Conservation (phyloP, 2,797 vertebrate species). For the Selene dorsalis region DNA sequence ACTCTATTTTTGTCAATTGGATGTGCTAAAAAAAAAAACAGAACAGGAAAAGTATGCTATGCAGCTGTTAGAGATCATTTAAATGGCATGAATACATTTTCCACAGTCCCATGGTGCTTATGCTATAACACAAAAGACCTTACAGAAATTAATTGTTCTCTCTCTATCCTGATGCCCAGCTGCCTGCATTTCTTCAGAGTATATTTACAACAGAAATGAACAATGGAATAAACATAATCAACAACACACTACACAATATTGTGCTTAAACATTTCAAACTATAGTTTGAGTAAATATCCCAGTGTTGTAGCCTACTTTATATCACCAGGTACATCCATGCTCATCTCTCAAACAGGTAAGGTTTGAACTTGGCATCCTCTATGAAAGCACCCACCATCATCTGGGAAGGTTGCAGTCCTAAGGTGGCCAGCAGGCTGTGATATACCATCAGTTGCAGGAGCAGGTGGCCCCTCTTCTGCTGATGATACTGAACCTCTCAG, state of each 20-base stretch:
- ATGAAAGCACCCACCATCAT: not conserved
- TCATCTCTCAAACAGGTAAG: not conserved
- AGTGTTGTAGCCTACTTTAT: not conserved
- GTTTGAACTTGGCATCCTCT: not conserved
- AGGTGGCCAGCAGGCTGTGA: too few relatives aligned
- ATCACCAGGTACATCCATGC: not conserved
- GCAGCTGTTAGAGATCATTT: slow-evolving; percentile 1
- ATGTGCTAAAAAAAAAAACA: slow-evolving; percentile 16
- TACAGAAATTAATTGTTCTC: not conserved
- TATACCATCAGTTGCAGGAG: not conserved
- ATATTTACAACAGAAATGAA: not conserved
- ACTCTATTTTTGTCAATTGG: slow-evolving; percentile 26
- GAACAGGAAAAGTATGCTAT: not conserved
- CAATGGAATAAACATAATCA: not conserved
- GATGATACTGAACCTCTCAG: not conserved
- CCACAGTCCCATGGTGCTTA: not conserved
- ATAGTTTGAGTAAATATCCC: not conserved
- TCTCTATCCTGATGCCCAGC: not conserved
- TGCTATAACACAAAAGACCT: not conserved
- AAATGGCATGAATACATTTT: not conserved
- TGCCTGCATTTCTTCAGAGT: not conserved
- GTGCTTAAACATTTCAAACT: not conserved
- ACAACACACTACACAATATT: not conserved
- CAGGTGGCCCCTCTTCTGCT: not conserved
- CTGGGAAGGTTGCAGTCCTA: not conserved